phyloP scores from a whole-genome alignment of 2,113 vertebrate species.

The Crotalus tigris region DNA sequence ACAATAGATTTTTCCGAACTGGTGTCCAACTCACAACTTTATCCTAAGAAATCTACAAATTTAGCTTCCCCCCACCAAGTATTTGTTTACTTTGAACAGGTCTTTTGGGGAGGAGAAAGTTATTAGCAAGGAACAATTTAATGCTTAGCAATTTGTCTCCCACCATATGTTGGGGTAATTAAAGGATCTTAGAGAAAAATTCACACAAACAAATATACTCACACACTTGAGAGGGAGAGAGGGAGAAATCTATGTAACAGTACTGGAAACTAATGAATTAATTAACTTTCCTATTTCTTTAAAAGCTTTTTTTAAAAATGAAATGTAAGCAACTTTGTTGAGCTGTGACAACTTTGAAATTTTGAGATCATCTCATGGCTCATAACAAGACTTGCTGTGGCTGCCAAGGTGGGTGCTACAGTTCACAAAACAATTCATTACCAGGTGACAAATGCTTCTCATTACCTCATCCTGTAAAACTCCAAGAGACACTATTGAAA shows the following conservation, averaged over 20 bases:
- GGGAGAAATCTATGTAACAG: background rate
- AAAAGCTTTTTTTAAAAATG: background rate
- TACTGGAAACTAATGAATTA: background rate
- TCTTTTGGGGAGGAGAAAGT: background rate
- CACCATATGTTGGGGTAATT: background rate
- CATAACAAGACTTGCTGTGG: background rate
- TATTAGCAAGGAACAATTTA: background rate
- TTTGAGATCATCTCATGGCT: background rate
- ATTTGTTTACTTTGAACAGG: background rate
- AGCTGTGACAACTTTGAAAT: background rate
- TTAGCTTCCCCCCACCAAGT: background rate
- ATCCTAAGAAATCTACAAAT: background rate
- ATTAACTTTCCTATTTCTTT: background rate
- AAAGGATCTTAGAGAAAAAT: background rate
- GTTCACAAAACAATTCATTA: background rate
- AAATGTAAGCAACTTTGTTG: background rate
- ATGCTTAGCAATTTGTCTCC: background rate
- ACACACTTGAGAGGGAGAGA: background rate
- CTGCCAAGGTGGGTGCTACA: background rate
- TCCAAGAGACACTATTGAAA: background rate
- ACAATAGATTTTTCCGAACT: background rate
- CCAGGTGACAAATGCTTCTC: background rate
- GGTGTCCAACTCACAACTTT: background rate
- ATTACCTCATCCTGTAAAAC: background rate
- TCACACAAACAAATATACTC: background rate